phyloP scores from a whole-genome alignment of 2,113 vertebrate species.

The Indri indri region DNA sequence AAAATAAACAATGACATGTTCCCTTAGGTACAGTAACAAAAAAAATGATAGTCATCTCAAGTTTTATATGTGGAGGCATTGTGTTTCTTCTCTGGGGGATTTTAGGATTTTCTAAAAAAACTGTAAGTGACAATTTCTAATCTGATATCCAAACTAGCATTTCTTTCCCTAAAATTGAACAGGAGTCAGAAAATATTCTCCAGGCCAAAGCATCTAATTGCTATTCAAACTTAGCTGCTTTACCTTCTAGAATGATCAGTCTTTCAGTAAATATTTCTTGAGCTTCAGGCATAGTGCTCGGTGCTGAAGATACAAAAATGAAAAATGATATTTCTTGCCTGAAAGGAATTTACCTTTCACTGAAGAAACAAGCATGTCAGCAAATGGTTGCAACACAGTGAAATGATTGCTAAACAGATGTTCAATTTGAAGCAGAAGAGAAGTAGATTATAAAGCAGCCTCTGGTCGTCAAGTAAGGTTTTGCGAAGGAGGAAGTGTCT shows the following conservation, averaged over 20 bases:
- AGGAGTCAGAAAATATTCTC: not conserved
- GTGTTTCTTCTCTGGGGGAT: conserved; percentile 51
- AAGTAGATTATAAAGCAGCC: not conserved
- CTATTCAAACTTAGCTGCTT: not conserved
- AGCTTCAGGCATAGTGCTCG: not conserved
- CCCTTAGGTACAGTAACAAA: not conserved
- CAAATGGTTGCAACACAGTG: not conserved
- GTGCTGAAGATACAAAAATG: not conserved
- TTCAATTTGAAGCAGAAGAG: not conserved
- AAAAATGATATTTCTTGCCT: not conserved
- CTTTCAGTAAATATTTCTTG: not conserved
- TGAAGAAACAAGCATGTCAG: not conserved
- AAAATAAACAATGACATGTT: not conserved
- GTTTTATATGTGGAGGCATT: not conserved
- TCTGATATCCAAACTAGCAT: not conserved
- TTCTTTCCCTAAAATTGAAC: not conserved
- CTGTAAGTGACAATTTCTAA: conserved; percentile 43
- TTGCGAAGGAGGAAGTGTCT: not conserved
- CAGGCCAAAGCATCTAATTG: not conserved
- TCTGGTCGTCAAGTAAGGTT: not conserved
- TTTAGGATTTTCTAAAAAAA: conserved; percentile 25
- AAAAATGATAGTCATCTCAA: not conserved
- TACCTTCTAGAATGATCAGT: not conserved
- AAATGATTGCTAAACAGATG: not conserved
- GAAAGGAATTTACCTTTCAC: not conserved